Conservation (phyloP, 2,113 vertebrate genomes). For the Saccopteryx leptura region DNA sequence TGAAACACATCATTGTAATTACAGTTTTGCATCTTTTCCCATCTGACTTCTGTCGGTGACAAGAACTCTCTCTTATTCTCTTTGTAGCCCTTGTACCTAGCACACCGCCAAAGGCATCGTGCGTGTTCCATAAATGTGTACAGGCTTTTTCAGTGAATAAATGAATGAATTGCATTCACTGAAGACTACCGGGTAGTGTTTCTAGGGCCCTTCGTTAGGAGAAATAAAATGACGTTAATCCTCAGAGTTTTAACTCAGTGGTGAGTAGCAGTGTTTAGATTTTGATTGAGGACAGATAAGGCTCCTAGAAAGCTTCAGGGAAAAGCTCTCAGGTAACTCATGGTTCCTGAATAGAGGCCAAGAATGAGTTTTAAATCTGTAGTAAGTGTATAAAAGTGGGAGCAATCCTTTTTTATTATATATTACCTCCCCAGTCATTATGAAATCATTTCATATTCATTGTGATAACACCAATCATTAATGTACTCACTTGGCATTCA, state of each 20-base stretch:
- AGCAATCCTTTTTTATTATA: conserved; percentile 86
- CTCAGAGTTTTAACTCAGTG: not conserved
- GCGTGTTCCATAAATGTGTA: not conserved
- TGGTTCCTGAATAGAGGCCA: conserved; percentile 83
- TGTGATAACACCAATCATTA: conserved; percentile 89
- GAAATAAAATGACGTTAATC: not conserved
- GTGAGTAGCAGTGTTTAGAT: not conserved
- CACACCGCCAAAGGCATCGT: not conserved
- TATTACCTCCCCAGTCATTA: conserved; percentile 88
- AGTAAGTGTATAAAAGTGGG: conserved; percentile 85
- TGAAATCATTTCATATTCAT: conserved; percentile 89
- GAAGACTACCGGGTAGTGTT: not conserved
- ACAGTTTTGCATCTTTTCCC: not conserved
- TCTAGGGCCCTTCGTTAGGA: not conserved
- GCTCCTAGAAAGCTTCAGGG: conserved; percentile 70
- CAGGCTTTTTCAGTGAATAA: not conserved
- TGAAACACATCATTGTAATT: not conserved
- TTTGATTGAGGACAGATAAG: conserved; percentile 48
- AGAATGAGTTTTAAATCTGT: conserved; percentile 83
- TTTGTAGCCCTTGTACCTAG: not conserved
- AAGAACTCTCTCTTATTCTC: not conserved
- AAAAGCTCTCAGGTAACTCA: conserved; percentile 74
- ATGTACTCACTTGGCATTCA: conserved; percentile 87
- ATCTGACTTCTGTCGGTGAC: not conserved
- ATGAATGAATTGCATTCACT: not conserved